Evolutionary conservation across 92 coral and sea anemone species (phyloP), one percentile per base, ranked within the genome.

Genomic region (Bergia puertoricense): DNA sequence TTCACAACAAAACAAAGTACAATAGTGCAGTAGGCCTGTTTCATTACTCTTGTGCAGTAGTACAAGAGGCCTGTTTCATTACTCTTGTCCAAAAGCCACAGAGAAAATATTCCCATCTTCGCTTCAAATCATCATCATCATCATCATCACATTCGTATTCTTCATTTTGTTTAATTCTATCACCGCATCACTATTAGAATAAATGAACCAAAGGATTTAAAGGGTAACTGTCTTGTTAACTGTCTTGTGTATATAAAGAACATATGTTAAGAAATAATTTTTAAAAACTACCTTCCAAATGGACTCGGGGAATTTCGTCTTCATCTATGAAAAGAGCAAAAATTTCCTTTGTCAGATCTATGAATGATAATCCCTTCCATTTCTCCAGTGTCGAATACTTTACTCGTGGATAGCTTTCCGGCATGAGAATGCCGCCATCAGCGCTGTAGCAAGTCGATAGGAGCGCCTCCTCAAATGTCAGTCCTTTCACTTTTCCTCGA

Each of bases 371-470:
- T 16, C 37, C 54, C 76, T 76, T 88, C 99, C 98, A 96, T 39
- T 68, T 62, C 66, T 90, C 85, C 30, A 94, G 89, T 2, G 85
- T 80, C 9, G 88, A 46, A 50, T 36, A 50, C 57, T 93, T 94
- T 57, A 97, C 85, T 50, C 79, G 75, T 39, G 98, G 99, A 68
- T 94, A 89, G n/a, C 20, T 43, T 74, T 97, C 97, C 1, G 99
- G 98, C 94, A 97, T 89, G 43, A 92, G 90, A 71, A 97, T 76
- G 10, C 99, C 99, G 44, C 98, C 98, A 95, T 97, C 98, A 15
- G 89, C 76, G 39, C 96, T 76, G 79, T 89, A 97, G 30, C 80
- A 86, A 48, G 95, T 87, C 69, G 93, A 93, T 8, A 95, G 91
- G 14, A 97, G 84, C 1, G 92, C 93, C 22, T 95, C 95, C 81